Conservation (phyloP, 2,888 invertebrate species). For the Zeuzera pyrina region DNA sequence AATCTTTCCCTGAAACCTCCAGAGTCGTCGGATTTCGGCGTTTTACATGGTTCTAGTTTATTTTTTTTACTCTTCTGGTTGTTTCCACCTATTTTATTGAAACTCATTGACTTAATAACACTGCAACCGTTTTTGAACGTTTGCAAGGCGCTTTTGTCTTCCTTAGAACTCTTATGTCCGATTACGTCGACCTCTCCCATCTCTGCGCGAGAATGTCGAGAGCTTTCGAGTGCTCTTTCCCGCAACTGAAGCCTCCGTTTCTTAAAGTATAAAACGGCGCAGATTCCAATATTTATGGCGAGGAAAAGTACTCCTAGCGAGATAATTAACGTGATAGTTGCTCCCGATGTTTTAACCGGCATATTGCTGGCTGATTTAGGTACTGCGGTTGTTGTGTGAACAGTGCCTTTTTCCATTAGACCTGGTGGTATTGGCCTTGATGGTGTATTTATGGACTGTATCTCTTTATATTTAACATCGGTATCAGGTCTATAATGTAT, state of each 20-base stretch:
- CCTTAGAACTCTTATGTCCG: conserved; percentile 58
- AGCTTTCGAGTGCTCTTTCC: conserved; percentile 55
- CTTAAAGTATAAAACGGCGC: conserved; percentile 78
- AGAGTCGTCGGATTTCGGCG: conserved; percentile 69
- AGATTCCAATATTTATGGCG: conserved; percentile 80
- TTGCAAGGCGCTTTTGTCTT: conserved; percentile 55
- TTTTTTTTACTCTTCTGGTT: conserved; percentile 66
- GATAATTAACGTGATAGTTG: conserved; percentile 76
- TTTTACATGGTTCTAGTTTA: conserved; percentile 69
- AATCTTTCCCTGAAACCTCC: conserved; percentile 74
- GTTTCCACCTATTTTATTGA: conserved; percentile 62
- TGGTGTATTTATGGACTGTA: conserved; percentile 53
- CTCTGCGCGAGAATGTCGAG: conserved; percentile 64
- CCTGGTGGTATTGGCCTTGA: conserved; percentile 38
- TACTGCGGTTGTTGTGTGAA: conserved; percentile 32
- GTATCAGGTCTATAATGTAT: conserved; percentile 31
- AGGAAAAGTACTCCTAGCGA: conserved; percentile 80
- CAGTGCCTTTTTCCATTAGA: conserved; percentile 39
- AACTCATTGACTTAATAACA: conserved; percentile 71
- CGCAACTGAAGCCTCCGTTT: conserved; percentile 71
- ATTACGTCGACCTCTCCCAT: conserved; percentile 62
- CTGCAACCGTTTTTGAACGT: conserved; percentile 71
- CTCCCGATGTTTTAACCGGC: conserved; percentile 70
- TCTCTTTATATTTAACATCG: conserved; percentile 46
- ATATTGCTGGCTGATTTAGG: conserved; percentile 18